Evolutionary conservation across 2,113 vertebrate species (phyloP).

Genomic region (Marcusenius ussheri): DNA sequence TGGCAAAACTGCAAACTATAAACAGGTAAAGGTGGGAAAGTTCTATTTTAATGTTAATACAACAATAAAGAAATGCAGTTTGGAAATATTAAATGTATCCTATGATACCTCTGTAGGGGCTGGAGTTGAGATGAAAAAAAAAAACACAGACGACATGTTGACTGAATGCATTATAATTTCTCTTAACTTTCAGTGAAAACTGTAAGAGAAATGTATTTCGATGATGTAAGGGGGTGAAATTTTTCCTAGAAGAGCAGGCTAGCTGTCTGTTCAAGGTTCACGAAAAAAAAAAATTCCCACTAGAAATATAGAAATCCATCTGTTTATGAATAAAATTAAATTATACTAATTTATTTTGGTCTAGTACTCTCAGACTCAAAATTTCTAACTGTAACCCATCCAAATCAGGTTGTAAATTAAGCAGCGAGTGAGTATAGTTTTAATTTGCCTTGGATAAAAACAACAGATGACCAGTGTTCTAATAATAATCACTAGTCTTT

Average conservation of each 20-base stretch:
- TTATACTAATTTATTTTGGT: neutral
- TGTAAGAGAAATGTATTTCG: neutral
- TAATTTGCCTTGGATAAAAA: neutral
- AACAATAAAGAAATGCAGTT: neutral
- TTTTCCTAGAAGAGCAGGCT: neutral
- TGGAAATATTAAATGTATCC: neutral
- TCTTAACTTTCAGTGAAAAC: neutral
- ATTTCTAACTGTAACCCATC: neutral
- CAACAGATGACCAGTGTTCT: neutral
- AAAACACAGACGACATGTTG: neutral
- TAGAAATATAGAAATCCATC: neutral
- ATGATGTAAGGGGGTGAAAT: conserved; percentile 10
- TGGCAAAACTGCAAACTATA: neutral
- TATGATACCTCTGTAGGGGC: neutral
- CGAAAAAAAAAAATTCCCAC: neutral
- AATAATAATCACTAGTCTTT: neutral
- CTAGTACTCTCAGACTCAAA: neutral
- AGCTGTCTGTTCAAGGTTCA: neutral
- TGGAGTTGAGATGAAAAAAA: neutral
- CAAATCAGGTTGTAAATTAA: neutral
- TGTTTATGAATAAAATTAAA: neutral
- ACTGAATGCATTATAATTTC: neutral
- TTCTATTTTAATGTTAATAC: neutral
- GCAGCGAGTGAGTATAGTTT: neutral
- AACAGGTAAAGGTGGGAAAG: neutral